A percentile compares a stretch with the other conserved stretches of the same genome.
These are phyloP conservation scores for Hipparchia sbordonii DNA, from an alignment of 2,888 invertebrate genomes.

Conservation along the genomic window DNA sequence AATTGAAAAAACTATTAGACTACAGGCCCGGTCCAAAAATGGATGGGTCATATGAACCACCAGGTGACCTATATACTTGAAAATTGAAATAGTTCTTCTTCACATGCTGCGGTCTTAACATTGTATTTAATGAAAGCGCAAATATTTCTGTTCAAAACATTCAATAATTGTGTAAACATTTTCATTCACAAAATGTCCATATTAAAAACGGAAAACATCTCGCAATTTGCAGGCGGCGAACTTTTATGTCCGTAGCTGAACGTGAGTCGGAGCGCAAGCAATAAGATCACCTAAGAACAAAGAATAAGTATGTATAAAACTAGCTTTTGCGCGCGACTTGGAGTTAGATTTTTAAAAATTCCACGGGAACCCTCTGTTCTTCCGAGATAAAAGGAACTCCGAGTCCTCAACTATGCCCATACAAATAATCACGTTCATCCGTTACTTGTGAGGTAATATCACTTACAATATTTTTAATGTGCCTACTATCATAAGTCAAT, in stretches of 20 bases:
- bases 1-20: too few species aligned
- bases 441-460: too few species aligned
- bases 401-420: not conserved
- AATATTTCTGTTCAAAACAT: not conserved
- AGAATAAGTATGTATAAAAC: slow-evolving; percentile 36
- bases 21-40: too few species aligned
- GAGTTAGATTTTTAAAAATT: not conserved
- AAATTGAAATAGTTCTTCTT: too few species aligned
- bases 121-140: not conserved
- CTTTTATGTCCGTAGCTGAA: slow-evolving; percentile 77
- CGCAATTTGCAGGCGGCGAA: slow-evolving; percentile 71
- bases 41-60: too few species aligned
- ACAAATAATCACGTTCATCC: too few species aligned
- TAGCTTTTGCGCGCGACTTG: not conserved
- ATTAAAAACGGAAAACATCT: slow-evolving; percentile 26
- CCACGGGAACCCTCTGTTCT: not conserved
- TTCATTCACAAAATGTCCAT: slow-evolving; percentile 2
- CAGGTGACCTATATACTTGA: too few species aligned
- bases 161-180: slow-evolving; percentile 4
- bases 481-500: not conserved
- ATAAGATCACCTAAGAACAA: slow-evolving; percentile 69
- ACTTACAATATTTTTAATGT: too few species aligned
- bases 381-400: not conserved
- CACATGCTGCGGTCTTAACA: too few species aligned
- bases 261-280: slow-evolving; percentile 78